A percentile compares a stretch with the other conserved stretches of the same genome.
These are phyloP conservation scores for Amphiduros pacificus DNA, from an alignment of 2,888 invertebrate species.

Conservation along the genomic window DNA sequence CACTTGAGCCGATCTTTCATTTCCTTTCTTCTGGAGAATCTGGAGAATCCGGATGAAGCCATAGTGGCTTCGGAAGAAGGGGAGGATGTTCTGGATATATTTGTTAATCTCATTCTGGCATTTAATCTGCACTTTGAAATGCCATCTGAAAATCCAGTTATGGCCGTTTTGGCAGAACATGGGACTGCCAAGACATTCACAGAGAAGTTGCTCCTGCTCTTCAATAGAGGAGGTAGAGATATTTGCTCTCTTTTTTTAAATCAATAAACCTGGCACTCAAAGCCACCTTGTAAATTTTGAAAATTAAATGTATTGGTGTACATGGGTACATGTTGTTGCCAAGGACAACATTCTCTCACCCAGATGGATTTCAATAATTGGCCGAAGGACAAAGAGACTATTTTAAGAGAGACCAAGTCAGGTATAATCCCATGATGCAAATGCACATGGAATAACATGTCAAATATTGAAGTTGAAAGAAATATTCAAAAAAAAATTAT, in stretches of 20 bases:
- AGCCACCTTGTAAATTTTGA: too few species aligned
- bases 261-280: too few species aligned
- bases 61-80: constrained; percentile 86
- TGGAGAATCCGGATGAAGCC: constrained; percentile 78
- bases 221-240: constrained; percentile 78
- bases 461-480: too few species aligned
- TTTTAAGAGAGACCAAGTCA: too few species aligned
- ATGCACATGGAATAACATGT: too few species aligned
- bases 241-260: neutral
- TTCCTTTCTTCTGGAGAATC: constrained; percentile 76
- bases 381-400: too few species aligned
- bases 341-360: too few species aligned
- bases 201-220: constrained; percentile 81
- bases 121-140: constrained; percentile 82
- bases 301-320: too few species aligned
- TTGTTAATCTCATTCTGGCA: constrained; percentile 80
- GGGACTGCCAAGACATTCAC: constrained; percentile 83
- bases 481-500: too few species aligned
- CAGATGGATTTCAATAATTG: too few species aligned
- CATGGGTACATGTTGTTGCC: too few species aligned
- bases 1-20: constrained; percentile 83
- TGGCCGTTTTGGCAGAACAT: constrained; percentile 49
- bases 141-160: constrained; percentile 53
- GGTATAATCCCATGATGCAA: too few species aligned
- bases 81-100: constrained; percentile 82